Evolutionary conservation across 2,888 invertebrate species (phyloP), one percentile per base, ranked within the genome.

Genomic region (Melanostoma mellinum): DNA sequence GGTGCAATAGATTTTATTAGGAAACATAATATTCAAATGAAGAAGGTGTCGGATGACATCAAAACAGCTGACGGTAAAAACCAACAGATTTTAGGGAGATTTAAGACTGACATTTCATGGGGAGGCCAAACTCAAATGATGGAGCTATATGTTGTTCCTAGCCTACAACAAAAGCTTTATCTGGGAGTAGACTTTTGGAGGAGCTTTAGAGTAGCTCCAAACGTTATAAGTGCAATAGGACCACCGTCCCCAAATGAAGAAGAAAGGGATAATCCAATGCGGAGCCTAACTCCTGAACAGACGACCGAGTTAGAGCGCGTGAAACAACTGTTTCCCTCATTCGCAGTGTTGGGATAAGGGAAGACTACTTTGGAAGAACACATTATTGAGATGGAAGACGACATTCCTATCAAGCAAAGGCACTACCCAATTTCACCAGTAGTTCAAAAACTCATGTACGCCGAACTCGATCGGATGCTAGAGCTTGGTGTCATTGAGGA

Each of bases 51-150:
- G 4, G 40, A 32, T 2, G 50, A 50, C 4, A 63, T 63, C 3
- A 36, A n/a, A 6, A 63, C 63, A n/a, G 63, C 63, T 10, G 63
- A 50, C 63, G 52, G 36, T 10, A 53, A 53, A 53, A 35, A 53
- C 9, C 65, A 65, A 32, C 32, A 50, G 4, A 67, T 67, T 9
- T 42, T 10, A 4, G 67, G 67, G 33, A 32, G 52, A 35, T 52
- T 53, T 20, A 67, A n/a, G 8, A 42, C 52, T 6, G 6, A 30
- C 4, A 5, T 69, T 8, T 30, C 35, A 42, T 67, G 67, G 55
- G 35, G 44, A 4, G 20, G 44, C 8, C 35, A 35, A 9, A 30
- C 35, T 3, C 42, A 55, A 4, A 35, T 44, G 6, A 10, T 55
- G 5, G 67, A 67, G 20, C 4, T 71, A 2, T 71, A 33, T 35